Evolutionary conservation across 2,113 vertebrate genomes (phyloP), one percentile per base, ranked within the genome.

Genomic region (Ursus arctos): DNA sequence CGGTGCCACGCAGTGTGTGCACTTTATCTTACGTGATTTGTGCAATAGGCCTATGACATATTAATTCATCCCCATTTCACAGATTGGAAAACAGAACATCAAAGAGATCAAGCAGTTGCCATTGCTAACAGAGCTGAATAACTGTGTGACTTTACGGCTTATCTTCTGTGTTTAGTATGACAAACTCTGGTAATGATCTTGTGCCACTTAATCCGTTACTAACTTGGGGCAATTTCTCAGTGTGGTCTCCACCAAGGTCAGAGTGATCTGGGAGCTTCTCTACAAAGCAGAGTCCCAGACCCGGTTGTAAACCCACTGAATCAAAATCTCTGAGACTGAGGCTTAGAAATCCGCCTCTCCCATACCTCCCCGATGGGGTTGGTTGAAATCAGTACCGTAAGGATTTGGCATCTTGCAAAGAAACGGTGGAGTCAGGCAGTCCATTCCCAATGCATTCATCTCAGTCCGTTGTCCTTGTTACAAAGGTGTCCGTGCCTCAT

Each of bases 1-100:
- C 76, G 1, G 0, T 33, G 51, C 59, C 5, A 18, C n/a, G 1
- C 16, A 4, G n/a, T 49, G 77, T 19, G 4, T 6, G 6, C 24
- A 4, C 67, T 81, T 93, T 33, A 55, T 51, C 1, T 69, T 12
- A 4, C 26, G 47, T 72, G 67, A 31, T 63, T 74, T 31, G 72
- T 57, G 31, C 24, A 31, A 0, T 26, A 8, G 22, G 63, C 49
- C 31, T 19, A 3, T 40, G 49, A 36, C 24, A 28, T 36, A 5
- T 55, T 40, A 15, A n/a, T 59, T 69, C 80, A 49, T 40, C 21
- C 28, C 65, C 79, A n/a, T 83, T 67, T 87, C 72, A 13, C 49
- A 85, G 55, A 65, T 9, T n/a, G 18, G 15, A 71, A 59, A 53
- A 22, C 49, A 65, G 43, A 87, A 57, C 40, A 28, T 67, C 43